These are phyloP conservation scores for Alloscopus bannaensis DNA, from an alignment of 2,888 invertebrate species.

Conservation along the genomic window DNA sequence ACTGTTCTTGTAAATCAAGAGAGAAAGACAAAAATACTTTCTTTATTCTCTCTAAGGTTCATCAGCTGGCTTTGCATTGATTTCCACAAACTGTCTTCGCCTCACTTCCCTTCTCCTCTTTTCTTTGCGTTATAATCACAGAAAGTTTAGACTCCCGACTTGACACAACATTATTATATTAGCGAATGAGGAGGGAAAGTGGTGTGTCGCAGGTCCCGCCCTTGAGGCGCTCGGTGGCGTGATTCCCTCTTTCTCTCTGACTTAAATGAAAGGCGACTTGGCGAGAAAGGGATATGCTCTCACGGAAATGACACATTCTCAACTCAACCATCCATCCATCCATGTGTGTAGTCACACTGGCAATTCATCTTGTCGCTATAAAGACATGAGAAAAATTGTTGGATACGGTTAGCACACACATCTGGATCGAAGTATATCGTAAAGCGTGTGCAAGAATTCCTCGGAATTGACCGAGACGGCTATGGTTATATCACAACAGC, in stretches of 20 bases:
- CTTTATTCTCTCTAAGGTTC: constrained; percentile 13
- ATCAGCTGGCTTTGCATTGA: constrained; percentile 33
- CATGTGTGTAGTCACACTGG: too few relatives aligned
- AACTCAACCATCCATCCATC: too few relatives aligned
- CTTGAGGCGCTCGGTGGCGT: not conserved
- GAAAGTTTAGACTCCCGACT: constrained; percentile 9
- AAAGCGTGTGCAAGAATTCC: too few relatives aligned
- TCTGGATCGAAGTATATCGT: too few relatives aligned
- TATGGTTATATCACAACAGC: too few relatives aligned
- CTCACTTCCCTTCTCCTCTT: not conserved
- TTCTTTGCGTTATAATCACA: not conserved
- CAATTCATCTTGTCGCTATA: too few relatives aligned
- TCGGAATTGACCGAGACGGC: too few relatives aligned
- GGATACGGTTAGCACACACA: too few relatives aligned
- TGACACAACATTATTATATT: constrained; percentile 20
- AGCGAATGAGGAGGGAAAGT: not conserved
- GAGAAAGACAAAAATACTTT: constrained; percentile 21
- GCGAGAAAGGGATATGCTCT: too few relatives aligned
- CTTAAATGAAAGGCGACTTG: not conserved
- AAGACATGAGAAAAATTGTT: too few relatives aligned
- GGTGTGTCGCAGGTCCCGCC: not conserved
- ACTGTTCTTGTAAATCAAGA: not conserved
- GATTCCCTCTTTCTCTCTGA: not conserved
- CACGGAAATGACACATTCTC: constrained; percentile 31
- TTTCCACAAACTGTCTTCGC: constrained; percentile 9